Percentiles rank a stretch among this genome's conserved stretches.
These are phyloP conservation scores for Listrodromus nycthemerus DNA, from an alignment of 2,888 invertebrate genomes.

Conservation along the genomic window DNA sequence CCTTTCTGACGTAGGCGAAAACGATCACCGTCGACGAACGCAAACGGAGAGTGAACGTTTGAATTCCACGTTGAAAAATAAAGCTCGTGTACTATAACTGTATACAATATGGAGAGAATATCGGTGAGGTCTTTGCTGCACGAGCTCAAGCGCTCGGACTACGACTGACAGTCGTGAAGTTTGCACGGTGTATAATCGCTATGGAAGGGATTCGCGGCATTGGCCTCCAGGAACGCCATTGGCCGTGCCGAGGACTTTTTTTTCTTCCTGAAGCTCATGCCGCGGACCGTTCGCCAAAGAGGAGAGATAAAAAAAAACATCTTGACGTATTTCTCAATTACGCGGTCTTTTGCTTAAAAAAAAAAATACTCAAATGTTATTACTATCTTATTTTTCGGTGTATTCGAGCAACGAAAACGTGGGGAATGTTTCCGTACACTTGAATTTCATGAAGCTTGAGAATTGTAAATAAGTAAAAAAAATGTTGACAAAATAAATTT, in stretches of 20 bases:
- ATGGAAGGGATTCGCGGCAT: conserved; percentile 76
- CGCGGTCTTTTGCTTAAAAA: background rate
- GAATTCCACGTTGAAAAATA: conserved; percentile 19
- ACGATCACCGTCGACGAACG: conserved; percentile 47
- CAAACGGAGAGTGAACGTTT: conserved; percentile 20
- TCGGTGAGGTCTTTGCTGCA: conserved; percentile 61
- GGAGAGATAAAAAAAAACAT: background rate
- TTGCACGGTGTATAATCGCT: conserved; percentile 73
- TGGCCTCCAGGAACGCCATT: conserved; percentile 74
- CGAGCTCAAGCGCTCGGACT: conserved; percentile 76
- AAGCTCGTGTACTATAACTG: conserved; percentile 6
- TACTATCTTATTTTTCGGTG: background rate
- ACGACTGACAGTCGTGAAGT: conserved; percentile 80
- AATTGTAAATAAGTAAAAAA: background rate
- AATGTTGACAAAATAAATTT: background rate
- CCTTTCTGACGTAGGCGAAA: conserved; percentile 41
- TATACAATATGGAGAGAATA: conserved; percentile 3
- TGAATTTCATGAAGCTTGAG: background rate
- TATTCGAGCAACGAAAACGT: background rate
- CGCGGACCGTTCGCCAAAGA: background rate
- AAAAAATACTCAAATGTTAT: background rate
- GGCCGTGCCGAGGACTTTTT: conserved; percentile 52
- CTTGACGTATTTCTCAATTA: background rate
- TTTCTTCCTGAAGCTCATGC: conserved; percentile 7
- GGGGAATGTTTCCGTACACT: background rate